Evolutionary conservation across 1,140 invertebrate genomes (phyloP).

Genomic region (Drosophila subpulchrella): DNA sequence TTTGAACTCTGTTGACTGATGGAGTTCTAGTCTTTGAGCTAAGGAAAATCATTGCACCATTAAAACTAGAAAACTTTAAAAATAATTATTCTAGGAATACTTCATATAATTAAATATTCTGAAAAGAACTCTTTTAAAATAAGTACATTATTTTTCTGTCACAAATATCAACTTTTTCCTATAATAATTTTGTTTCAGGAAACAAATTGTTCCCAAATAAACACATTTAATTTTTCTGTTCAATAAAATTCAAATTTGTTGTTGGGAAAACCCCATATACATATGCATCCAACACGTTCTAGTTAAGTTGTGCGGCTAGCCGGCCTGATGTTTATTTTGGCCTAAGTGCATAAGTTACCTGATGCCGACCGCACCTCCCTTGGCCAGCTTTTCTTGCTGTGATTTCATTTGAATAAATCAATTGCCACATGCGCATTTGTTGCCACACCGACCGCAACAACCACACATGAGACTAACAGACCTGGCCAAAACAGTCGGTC

Average conservation of each 20-base stretch:
- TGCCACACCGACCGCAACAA: conserved; percentile 48
- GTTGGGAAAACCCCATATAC: not conserved
- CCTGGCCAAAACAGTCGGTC: conserved; percentile 32
- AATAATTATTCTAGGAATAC: no score
- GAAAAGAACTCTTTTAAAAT: no score
- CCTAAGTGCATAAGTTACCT: conserved; percentile 53
- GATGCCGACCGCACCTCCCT: conserved; percentile 18
- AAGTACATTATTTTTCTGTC: no score
- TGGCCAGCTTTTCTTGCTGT: conserved; percentile 34
- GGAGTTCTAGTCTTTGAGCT: no score
- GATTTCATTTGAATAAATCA: conserved; percentile 62
- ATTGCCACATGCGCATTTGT: conserved; percentile 54
- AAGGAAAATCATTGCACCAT: no score
- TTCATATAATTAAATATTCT: no score
- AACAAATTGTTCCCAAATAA: not conserved
- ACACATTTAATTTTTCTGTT: not conserved
- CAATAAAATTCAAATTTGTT: not conserved
- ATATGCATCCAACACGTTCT: not conserved
- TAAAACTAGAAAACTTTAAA: no score
- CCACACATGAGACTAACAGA: conserved; percentile 30
- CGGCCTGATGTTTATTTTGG: conserved; percentile 24
- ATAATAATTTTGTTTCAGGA: not conserved
- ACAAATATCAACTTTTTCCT: no score
- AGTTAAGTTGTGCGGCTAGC: conserved; percentile 22
- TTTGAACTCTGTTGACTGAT: no score